Conservation (phyloP, 1,140 invertebrate species). For the Pseudobourletiella spinata region DNA sequence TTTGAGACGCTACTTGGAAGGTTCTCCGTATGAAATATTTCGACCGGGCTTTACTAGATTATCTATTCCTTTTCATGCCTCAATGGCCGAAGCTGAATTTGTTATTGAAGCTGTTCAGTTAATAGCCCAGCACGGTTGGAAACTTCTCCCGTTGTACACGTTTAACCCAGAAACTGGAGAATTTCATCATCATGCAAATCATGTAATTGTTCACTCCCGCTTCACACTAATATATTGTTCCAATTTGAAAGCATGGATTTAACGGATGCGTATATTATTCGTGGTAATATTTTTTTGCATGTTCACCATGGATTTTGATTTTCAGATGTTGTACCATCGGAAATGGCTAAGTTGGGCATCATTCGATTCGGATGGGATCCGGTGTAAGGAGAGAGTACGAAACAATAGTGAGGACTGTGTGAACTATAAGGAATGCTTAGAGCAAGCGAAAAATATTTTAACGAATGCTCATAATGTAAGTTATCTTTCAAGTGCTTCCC, state of each 20-base stretch:
- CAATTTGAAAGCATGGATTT: no score
- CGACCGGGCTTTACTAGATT: conserved; percentile 78
- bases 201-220: no score
- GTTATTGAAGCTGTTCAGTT: conserved; percentile 75
- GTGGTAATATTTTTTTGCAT: neutral
- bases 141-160: conserved; percentile 75
- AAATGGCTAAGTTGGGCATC: conserved; percentile 68
- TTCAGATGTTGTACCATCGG: conserved; percentile 59
- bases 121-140: conserved; percentile 78
- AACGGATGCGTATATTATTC: no score
- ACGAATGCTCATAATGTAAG: conserved; percentile 59
- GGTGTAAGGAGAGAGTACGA: conserved; percentile 26
- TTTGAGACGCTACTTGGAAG: conserved; percentile 49
- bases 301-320: conserved; percentile 2
- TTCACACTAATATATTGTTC: no score
- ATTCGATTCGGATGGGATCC: conserved; percentile 60
- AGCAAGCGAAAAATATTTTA: conserved; percentile 67
- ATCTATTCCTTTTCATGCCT: conserved; percentile 76
- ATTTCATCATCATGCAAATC: conserved; percentile 75
- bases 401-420: conserved; percentile 34
- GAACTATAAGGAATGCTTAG: conserved; percentile 60
- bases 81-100: conserved; percentile 67
- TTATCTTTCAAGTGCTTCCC: no score
- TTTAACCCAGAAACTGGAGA: conserved; percentile 79
- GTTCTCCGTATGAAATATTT: conserved; percentile 61